phyloP scores from a whole-genome alignment of 2,888 invertebrate species.

The Lasioglossum marginatum region DNA sequence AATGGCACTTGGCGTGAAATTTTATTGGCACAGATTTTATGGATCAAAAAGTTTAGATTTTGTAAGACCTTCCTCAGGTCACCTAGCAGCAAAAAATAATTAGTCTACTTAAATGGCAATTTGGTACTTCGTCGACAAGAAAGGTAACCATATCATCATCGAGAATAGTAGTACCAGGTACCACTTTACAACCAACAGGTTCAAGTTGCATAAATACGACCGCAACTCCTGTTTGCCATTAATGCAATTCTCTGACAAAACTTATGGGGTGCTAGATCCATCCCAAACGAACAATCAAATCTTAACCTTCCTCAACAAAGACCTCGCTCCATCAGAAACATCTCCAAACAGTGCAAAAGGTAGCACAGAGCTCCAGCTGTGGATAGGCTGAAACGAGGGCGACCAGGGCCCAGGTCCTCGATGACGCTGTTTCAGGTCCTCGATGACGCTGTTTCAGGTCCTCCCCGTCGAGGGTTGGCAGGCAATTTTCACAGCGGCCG shows the following conservation, averaged over 20 bases:
- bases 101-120: neutral
- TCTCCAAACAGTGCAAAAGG: neutral
- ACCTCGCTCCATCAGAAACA: neutral
- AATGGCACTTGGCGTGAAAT: neutral
- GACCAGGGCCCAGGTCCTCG: neutral
- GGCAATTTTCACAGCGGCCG: slow-evolving; percentile 58
- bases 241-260: neutral
- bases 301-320: neutral
- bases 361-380: neutral
- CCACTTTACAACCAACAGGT: neutral
- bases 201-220: neutral
- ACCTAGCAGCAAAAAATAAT: neutral
- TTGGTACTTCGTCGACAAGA: neutral
- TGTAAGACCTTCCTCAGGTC: neutral
- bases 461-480: slow-evolving; percentile 12
- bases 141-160: neutral
- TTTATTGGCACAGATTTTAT: neutral
- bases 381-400: neutral
- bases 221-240: neutral
- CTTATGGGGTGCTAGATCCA: neutral
- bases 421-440: neutral
- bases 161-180: neutral
- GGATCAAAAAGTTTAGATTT: neutral
- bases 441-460: neutral
- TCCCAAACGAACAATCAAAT: neutral